These are phyloP conservation scores for Nipponia nippon DNA, from an alignment of 2,113 vertebrate species.

Conservation along the genomic window DNA sequence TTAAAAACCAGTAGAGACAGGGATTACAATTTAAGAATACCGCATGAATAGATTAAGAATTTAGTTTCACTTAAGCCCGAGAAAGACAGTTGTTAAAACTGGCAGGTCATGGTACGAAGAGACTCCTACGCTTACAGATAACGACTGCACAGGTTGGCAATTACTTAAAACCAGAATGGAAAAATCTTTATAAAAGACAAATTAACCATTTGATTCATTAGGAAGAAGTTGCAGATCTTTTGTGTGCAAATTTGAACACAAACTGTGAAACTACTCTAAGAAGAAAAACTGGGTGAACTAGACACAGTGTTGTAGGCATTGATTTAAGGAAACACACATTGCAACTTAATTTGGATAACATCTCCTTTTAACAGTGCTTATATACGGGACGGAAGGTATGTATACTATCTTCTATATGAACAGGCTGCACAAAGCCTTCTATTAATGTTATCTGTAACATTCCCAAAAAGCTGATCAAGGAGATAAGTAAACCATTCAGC, in stretches of 20 bases:
- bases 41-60: neutral
- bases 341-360: neutral
- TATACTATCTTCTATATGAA: neutral
- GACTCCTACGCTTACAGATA: conserved; percentile 37
- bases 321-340: neutral
- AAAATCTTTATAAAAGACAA: conserved; percentile 42
- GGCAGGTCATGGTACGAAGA: conserved; percentile 14
- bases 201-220: conserved; percentile 50
- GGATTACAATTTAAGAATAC: conserved; percentile 45
- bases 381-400: neutral
- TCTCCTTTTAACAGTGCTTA: neutral
- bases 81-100: conserved; percentile 30
- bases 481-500: neutral
- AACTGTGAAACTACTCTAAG: neutral
- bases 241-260: neutral
- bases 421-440: neutral
- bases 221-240: neutral
- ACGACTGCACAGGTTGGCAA: conserved; percentile 29
- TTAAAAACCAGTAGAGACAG: conserved; percentile 20
- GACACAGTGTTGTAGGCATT: neutral
- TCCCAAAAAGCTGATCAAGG: neutral
- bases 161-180: conserved; percentile 54
- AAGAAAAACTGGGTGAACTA: neutral
- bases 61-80: conserved; percentile 18
- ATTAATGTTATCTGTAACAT: neutral